Evolutionary conservation across 1,140 invertebrate species (phyloP).

Genomic region (Drosophila pseudoobscura): DNA sequence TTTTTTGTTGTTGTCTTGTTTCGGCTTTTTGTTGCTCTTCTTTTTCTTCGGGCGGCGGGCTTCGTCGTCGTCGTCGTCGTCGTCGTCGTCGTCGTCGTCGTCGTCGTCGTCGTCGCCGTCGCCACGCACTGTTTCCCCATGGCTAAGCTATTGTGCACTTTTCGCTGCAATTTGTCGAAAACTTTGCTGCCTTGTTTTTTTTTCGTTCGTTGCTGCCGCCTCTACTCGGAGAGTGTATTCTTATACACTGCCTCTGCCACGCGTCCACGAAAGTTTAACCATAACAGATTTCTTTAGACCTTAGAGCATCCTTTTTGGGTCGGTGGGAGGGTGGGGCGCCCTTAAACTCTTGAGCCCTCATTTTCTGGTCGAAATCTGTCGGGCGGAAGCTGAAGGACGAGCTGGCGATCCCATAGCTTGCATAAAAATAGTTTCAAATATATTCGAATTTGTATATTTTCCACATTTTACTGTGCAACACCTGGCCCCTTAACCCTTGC

Average conservation of each 20-base stretch:
- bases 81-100: constrained; percentile 49
- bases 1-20: constrained; percentile 34
- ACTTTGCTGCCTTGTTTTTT: constrained; percentile 28
- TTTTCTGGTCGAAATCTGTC: constrained; percentile 20
- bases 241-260: no score
- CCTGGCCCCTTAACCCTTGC: constrained; percentile 1
- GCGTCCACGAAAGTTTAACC: constrained; percentile 60
- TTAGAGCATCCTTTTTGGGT: constrained; percentile 13
- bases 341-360: constrained; percentile 30
- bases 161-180: constrained; percentile 78
- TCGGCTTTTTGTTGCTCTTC: constrained; percentile 37
- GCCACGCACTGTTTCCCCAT: constrained; percentile 72
- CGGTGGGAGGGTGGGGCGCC: neutral
- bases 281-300: constrained; percentile 70
- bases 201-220: constrained; percentile 20
- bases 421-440: neutral
- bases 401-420: neutral
- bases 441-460: neutral
- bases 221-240: neutral
- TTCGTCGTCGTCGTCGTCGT: constrained; percentile 19
- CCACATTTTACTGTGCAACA: constrained; percentile 13
- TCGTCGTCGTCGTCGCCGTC: constrained; percentile 45
- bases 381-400: constrained; percentile 9
- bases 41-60: constrained; percentile 13
- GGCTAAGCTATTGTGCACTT: constrained; percentile 67